A percentile compares a stretch with the other conserved stretches of the same genome.
These are phyloP conservation scores for Drosophila orena DNA, from an alignment of 1,140 invertebrate species.

Conservation along the genomic window DNA sequence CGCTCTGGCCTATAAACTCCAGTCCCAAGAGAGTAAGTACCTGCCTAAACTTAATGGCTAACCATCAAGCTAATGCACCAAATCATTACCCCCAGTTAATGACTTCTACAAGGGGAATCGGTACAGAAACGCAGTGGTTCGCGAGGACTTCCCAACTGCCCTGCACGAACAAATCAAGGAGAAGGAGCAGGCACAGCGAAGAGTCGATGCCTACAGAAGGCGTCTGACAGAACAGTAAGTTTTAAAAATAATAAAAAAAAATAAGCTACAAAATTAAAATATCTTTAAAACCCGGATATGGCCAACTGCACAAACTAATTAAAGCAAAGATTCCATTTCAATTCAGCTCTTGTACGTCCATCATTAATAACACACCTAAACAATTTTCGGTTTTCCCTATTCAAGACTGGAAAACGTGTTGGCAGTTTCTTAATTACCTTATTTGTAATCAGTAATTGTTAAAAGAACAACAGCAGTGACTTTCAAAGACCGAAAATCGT, in stretches of 20 bases:
- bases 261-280: too few relatives aligned
- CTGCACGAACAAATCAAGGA: conserved; percentile 92
- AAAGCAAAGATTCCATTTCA: too few relatives aligned
- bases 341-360: too few relatives aligned
- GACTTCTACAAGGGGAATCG: conserved; percentile 94
- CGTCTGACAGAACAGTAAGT: conserved; percentile 76
- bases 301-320: too few relatives aligned
- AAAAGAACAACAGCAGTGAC: too few relatives aligned
- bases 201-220: conserved; percentile 87
- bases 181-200: conserved; percentile 87
- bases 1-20: conserved; percentile 94
- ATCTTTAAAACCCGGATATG: too few relatives aligned
- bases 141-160: conserved; percentile 95
- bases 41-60: not conserved
- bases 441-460: not conserved
- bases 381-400: too few relatives aligned
- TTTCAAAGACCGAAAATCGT: not conserved
- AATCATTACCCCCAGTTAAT: conserved; percentile 87
- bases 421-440: not conserved
- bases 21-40: conserved; percentile 95
- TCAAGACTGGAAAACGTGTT: too few relatives aligned
- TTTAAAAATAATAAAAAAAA: too few relatives aligned
- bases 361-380: too few relatives aligned
- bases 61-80: conserved; percentile 1
- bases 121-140: conserved; percentile 93